These are phyloP conservation scores for Callinectes sapidus DNA, from an alignment of 2,888 invertebrate species.

Conservation along the genomic window DNA sequence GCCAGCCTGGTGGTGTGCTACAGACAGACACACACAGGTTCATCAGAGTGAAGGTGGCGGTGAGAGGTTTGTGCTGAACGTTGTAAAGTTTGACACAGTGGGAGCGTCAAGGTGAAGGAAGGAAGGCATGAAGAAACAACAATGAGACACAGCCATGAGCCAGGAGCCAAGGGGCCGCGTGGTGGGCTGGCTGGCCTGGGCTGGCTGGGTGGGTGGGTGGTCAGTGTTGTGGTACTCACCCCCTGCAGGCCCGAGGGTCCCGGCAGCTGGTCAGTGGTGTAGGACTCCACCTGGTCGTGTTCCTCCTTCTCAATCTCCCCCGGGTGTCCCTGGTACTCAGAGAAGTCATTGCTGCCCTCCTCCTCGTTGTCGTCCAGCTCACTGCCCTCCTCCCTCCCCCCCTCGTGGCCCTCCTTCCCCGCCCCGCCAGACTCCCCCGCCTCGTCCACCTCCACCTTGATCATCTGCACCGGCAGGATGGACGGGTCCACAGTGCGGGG, in stretches of 20 bases:
- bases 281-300: conserved; percentile 68
- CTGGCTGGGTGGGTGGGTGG: too few species aligned
- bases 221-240: conserved; percentile 64
- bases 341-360: conserved; percentile 62
- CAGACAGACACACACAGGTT: too few species aligned
- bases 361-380: conserved; percentile 59
- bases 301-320: conserved; percentile 71
- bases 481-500: conserved; percentile 52
- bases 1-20: too few species aligned
- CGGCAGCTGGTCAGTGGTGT: conserved; percentile 66
- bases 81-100: too few species aligned
- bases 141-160: too few species aligned
- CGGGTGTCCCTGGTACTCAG: conserved; percentile 62
- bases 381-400: conserved; percentile 46
- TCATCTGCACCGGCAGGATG: conserved; percentile 67
- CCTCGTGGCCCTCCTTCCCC: conserved; percentile 51
- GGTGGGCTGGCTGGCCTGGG: too few species aligned
- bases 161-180: too few species aligned
- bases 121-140: too few species aligned
- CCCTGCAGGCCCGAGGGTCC: conserved; percentile 70
- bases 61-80: too few species aligned
- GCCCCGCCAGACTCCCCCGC: conserved; percentile 31
- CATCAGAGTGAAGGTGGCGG: too few species aligned
- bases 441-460: conserved; percentile 70
- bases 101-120: too few species aligned